Conservation (phyloP, 2,797 vertebrate species). For the Garrulus glandarius region DNA sequence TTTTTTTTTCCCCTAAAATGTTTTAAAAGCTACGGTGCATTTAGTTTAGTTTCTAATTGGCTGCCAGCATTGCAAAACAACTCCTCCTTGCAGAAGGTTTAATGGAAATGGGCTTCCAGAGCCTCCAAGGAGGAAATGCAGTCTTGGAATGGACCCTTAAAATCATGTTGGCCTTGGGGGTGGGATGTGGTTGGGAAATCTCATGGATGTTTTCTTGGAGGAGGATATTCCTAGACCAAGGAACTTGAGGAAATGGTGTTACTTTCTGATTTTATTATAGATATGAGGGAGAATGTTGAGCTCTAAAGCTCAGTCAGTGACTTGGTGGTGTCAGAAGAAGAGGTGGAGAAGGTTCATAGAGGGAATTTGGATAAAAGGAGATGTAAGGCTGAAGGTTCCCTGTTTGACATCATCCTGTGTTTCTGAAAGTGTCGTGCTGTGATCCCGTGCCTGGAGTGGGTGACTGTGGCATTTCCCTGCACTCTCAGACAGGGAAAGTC, state of each 20-base stretch:
- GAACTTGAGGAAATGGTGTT: not conserved
- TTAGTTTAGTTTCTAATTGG: slow-evolving; percentile 59
- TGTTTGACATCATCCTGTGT: not conserved
- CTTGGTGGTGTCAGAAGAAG: not conserved
- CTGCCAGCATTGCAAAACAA: not conserved
- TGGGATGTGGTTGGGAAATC: not conserved
- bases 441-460: not conserved
- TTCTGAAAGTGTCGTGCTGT: not conserved
- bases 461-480: not conserved
- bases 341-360: fast-evolving
- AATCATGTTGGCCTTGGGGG: not conserved
- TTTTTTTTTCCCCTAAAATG: not conserved
- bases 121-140: not conserved
- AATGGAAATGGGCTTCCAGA: not conserved
- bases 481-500: not conserved
- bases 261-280: not conserved
- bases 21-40: slow-evolving; percentile 52
- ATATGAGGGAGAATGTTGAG: not conserved
- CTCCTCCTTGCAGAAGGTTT: not conserved
- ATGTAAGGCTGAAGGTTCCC: fast-evolving
- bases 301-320: not conserved
- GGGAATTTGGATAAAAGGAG: not conserved
- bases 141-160: not conserved
- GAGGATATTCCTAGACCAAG: not conserved
- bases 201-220: not conserved